Base-by-base conservation (phyloP, 2,113 vertebrate species). In the Actenoides hombroni region DNA sequence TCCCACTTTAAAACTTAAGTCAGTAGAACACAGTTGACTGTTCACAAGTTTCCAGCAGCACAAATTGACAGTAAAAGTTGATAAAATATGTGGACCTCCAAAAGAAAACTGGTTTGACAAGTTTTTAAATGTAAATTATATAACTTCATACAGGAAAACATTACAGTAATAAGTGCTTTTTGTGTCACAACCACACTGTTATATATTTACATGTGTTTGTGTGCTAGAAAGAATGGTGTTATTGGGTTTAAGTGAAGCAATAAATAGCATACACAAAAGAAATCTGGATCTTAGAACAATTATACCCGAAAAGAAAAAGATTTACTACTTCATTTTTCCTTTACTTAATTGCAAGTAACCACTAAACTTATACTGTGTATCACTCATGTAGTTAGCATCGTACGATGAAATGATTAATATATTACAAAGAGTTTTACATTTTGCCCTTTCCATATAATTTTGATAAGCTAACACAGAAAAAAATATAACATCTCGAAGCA, bases 1-100 rank as follows among this genome's bases (percentile, higher is more conserved):
- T 94, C 63, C 77, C 83, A 19, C 81, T 96, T 57, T 61, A 57
- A 97, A 82, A 86, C 33, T 44, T n/a, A 59, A 96, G 82, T 94
- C 57, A 57, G 80, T 94, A 93, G 95, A 92, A 91, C 2, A 14
- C 67, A 87, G 25, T 69, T 89, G 84, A 85, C 77, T 80, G 35
- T 91, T 94, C 70, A 44, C 60, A 65, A 79, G 46, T 95, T 96
- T 92, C 67, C 56, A 60, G 39, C 40, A 64, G 65, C 29, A 96
- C 61, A 85, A 97, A 86, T 16, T 73, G 76, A 60, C n/a, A 86
- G 64, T 40, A 61, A 65, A 61, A 80, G 59, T 93, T 73, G 56
- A 73, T 71, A 94, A 93, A 96, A 90, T 69, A 87, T 5, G 60
- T 35, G 35, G 42, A 87, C 23, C 21, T 87, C 75, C 70, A 20